Conservation (phyloP, 2,888 invertebrate genomes). For the Timandra comae region DNA sequence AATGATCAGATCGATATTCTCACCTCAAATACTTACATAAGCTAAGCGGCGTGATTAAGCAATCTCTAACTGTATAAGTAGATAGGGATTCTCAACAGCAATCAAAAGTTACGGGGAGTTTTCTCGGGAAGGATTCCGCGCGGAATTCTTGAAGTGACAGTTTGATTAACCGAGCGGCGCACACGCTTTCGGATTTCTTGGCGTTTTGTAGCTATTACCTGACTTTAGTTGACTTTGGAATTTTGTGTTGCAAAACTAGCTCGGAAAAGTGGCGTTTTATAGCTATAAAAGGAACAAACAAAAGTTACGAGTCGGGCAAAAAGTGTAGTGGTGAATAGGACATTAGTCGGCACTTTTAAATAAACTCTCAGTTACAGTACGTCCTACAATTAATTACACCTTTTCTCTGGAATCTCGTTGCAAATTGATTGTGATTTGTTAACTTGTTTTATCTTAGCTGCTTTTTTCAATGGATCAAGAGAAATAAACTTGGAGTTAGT, state of each 20-base stretch:
- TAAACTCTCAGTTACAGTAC: slow-evolving; percentile 7
- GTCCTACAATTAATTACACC: slow-evolving; percentile 36
- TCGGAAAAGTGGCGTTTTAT: background rate
- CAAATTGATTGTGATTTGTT: slow-evolving; percentile 58
- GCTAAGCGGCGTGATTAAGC: slow-evolving; percentile 58
- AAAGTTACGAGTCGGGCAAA: slow-evolving; percentile 7
- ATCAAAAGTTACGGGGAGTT: slow-evolving; percentile 72
- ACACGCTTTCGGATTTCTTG: slow-evolving; percentile 68
- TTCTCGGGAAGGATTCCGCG: slow-evolving; percentile 69
- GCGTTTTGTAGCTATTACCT: slow-evolving; percentile 58
- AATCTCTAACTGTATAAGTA: slow-evolving; percentile 63
- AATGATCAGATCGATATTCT: slow-evolving; percentile 18
- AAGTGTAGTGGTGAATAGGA: slow-evolving; percentile 3
- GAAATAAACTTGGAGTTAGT: slow-evolving; percentile 57
- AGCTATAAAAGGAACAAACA: slow-evolving; percentile 1
- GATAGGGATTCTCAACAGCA: slow-evolving; percentile 62
- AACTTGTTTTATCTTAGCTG: slow-evolving; percentile 42
- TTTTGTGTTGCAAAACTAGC: slow-evolving; percentile 29
- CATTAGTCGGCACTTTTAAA: slow-evolving; percentile 1
- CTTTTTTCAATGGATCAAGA: slow-evolving; percentile 54
- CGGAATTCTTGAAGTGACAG: slow-evolving; percentile 76
- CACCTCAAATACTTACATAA: slow-evolving; percentile 20
- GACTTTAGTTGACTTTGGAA: slow-evolving; percentile 47
- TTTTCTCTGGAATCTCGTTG: slow-evolving; percentile 33
- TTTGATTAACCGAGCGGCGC: slow-evolving; percentile 75